Conservation (phyloP, 1,140 invertebrate genomes). For the Pantala flavescens region DNA sequence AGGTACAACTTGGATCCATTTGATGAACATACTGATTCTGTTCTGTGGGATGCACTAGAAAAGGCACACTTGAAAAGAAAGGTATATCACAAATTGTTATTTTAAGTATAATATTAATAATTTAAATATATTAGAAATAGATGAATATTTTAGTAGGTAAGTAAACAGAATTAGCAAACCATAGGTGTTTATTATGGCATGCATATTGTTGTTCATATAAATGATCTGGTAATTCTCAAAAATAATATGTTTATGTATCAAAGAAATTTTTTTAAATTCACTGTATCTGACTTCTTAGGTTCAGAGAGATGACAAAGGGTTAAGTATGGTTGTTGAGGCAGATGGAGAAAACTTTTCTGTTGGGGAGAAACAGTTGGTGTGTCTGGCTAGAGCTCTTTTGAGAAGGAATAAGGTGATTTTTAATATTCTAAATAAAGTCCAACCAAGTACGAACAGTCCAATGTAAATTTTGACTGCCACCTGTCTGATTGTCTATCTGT, state of each 20-base stretch:
- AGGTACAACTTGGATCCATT: conserved; percentile 47
- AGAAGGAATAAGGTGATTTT: conserved; percentile 28
- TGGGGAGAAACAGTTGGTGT: conserved; percentile 43
- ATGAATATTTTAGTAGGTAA: neutral
- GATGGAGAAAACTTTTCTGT: conserved; percentile 38
- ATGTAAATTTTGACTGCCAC: too few relatives aligned
- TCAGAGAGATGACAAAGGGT: conserved; percentile 15
- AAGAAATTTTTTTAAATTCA: too few relatives aligned
- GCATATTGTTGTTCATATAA: too few relatives aligned
- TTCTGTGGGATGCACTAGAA: conserved; percentile 42
- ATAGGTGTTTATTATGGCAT: too few relatives aligned
- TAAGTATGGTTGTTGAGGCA: conserved; percentile 31
- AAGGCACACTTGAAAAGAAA: conserved; percentile 36
- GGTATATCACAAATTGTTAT: conserved; percentile 22
- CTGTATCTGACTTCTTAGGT: conserved; percentile 21
- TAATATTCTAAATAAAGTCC: too few relatives aligned
- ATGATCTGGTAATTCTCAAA: too few relatives aligned
- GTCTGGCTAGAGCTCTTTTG: conserved; percentile 43
- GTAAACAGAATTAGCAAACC: too few relatives aligned
- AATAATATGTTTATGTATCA: too few relatives aligned
- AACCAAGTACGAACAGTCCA: too few relatives aligned
- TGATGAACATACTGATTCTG: conserved; percentile 37
- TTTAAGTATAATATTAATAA: neutral
- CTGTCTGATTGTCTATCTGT: too few relatives aligned
- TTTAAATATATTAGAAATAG: neutral